Evolutionary conservation across 2,888 invertebrate genomes (phyloP), one percentile per base, ranked within the genome.

Genomic region (Drosophila pegasa): DNA sequence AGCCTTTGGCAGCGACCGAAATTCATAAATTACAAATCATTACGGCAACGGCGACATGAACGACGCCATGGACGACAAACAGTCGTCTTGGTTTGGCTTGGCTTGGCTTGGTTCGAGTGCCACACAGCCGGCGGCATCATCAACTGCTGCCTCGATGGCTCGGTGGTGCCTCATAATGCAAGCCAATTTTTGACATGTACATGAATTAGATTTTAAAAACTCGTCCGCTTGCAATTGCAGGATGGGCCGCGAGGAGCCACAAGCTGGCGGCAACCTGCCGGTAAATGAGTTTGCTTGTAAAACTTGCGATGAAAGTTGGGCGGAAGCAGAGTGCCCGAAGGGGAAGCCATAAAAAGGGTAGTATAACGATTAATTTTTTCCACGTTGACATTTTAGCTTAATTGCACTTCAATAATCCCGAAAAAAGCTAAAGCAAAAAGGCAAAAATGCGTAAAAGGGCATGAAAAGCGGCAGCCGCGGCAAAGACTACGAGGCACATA

Each of bases 401-500:
- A 90, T 90, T 91, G 90, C 91, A 90, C 90, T 91, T 91, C 90
- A 90, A 90, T 91, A 90, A 91, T 89, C 90, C 89, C 77, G 78
- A 89, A 89, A 86, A 79, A 61, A 75, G 78, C 75, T 41, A 68
- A 72, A 71, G 79, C 71, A 64, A 78, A 83, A 82, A 87, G 69
- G 87, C 89, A 84, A 81, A 85, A 89, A 84, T 87, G 89, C 85
- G 85, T 89, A 85, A 85, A 85, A 85, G 89, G 85, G 89, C 85
- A 85, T 89, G 89, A 85, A 89, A 89, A 87, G 87, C 86, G 85
- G 80, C 87, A 70, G 84, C 87, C 88, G 75, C 75, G 47, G 58
- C 47, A 57, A 33, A 38, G 65, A 52, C 78, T 70, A 68, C 52
- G 63, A 70, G 66, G 47, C 80, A 71, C 78, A 88, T 74, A 83